phyloP scores from a whole-genome alignment of 2,888 invertebrate genomes.

The Epirrhoe alternata region DNA sequence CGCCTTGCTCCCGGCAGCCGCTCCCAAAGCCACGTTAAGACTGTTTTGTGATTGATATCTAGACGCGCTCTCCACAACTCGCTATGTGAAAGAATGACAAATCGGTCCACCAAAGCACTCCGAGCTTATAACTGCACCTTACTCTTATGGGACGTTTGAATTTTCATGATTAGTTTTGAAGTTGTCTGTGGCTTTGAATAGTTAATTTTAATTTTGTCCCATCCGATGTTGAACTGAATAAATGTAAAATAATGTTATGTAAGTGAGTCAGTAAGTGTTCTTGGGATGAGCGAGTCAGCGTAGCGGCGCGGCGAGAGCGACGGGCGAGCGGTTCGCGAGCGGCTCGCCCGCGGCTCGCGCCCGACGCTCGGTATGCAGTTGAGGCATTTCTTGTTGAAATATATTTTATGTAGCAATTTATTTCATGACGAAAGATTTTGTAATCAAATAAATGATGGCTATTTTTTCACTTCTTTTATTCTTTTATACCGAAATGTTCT shows the following conservation, averaged over 20 bases:
- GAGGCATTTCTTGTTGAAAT: slow-evolving; percentile 77
- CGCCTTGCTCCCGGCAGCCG: background rate
- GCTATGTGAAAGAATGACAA: slow-evolving; percentile 1
- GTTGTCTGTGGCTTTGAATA: slow-evolving; percentile 54
- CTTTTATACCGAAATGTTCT: background rate
- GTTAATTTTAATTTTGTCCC: slow-evolving; percentile 48
- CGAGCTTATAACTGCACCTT: slow-evolving; percentile 22
- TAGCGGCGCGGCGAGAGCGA: slow-evolving; percentile 21
- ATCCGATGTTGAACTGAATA: slow-evolving; percentile 62
- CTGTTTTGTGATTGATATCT: slow-evolving; percentile 4
- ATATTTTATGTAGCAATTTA: slow-evolving; percentile 81
- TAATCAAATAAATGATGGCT: slow-evolving; percentile 83
- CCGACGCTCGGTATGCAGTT: slow-evolving; percentile 53
- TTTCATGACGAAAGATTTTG: slow-evolving; percentile 81
- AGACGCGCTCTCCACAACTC: background rate
- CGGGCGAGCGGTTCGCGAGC: slow-evolving; percentile 15
- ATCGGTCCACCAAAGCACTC: slow-evolving; percentile 14
- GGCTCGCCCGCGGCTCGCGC: background rate
- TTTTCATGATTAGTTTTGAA: slow-evolving; percentile 37
- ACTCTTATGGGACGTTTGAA: slow-evolving; percentile 12
- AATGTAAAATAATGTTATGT: slow-evolving; percentile 57
- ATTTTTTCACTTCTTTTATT: slow-evolving; percentile 64
- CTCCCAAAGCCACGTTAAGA: background rate
- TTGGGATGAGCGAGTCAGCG: slow-evolving; percentile 50
- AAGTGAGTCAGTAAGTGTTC: slow-evolving; percentile 58